phyloP scores from a whole-genome alignment of 2,797 vertebrate genomes.

The Sparidentex hasta region DNA sequence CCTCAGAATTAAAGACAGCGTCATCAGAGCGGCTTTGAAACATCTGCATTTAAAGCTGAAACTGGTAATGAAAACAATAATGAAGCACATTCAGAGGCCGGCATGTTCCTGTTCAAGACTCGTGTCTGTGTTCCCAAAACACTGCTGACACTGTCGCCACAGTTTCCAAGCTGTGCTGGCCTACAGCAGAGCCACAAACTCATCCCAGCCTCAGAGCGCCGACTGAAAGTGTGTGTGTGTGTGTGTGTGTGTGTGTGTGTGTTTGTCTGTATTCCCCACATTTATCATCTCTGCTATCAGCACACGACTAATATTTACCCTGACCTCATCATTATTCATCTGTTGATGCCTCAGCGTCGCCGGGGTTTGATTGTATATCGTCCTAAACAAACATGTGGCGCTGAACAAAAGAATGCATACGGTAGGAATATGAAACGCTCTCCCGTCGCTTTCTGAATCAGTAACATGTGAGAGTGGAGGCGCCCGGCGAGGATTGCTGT shows the following conservation, averaged over 20 bases:
- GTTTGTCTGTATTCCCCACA: slow-evolving; percentile 37
- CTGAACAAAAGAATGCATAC: slow-evolving; percentile 68
- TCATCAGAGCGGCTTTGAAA: not conserved
- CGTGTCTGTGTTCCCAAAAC: slow-evolving; percentile 22
- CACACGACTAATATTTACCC: slow-evolving; percentile 76
- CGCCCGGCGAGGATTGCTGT: slow-evolving; percentile 37
- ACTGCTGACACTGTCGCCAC: slow-evolving; percentile 57
- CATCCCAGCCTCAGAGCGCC: slow-evolving; percentile 46
- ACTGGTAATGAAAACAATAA: not conserved
- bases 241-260: slow-evolving; percentile 35
- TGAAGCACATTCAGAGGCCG: slow-evolving; percentile 1
- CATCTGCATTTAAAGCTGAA: slow-evolving; percentile 1
- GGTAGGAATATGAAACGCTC: slow-evolving; percentile 61
- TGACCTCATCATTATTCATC: slow-evolving; percentile 79
- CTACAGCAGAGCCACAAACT: slow-evolving; percentile 52
- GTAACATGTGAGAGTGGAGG: slow-evolving; percentile 59
- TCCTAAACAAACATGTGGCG: slow-evolving; percentile 73
- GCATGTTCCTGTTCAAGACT: not conserved
- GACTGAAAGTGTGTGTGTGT: slow-evolving; percentile 35
- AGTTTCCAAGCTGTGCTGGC: slow-evolving; percentile 54
- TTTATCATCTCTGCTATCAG: slow-evolving; percentile 61
- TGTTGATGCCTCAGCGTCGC: slow-evolving; percentile 59
- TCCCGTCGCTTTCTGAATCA: slow-evolving; percentile 59
- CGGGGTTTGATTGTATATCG: slow-evolving; percentile 67
- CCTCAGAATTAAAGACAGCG: not conserved